Evolutionary conservation across 1,140 invertebrate genomes (phyloP).

Genomic region (Ladona fulva): DNA sequence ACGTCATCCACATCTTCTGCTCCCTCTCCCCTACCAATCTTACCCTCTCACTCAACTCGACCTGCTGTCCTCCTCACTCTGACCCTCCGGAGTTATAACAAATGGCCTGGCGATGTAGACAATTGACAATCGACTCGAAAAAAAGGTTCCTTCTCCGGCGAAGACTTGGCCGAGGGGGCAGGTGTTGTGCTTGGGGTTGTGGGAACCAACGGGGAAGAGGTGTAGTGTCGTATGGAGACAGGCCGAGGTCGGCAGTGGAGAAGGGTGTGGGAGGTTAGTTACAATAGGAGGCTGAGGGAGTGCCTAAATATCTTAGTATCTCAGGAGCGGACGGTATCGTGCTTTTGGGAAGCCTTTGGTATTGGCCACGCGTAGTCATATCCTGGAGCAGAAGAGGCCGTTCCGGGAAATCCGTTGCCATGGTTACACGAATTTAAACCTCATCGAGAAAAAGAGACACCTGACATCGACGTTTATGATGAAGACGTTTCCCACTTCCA

Average conservation of each 20-base stretch:
- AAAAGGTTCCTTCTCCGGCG: neutral
- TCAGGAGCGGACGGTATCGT: no score
- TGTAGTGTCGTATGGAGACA: neutral
- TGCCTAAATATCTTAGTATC: no score
- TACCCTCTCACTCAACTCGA: neutral
- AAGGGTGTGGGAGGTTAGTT: neutral
- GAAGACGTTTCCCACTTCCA: no score
- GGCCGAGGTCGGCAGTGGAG: neutral
- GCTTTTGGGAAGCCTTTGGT: no score
- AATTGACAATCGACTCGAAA: neutral
- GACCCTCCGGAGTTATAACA: neutral
- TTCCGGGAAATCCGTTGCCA: no score
- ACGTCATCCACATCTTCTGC: neutral
- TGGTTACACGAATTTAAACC: no score
- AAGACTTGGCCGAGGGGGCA: neutral
- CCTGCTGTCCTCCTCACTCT: neutral
- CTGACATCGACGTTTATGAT: no score
- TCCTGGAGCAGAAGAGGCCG: no score
- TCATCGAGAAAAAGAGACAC: no score
- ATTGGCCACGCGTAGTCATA: no score
- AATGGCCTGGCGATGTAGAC: neutral
- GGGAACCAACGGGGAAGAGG: neutral
- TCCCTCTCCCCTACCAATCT: neutral
- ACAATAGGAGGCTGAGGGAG: no score
- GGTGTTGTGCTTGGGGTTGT: neutral